A percentile compares a stretch with the other conserved stretches of the same genome.
phyloP scores from a whole-genome alignment of 53 echinoderm and acorn worm species.

The Crossaster papposus region DNA sequence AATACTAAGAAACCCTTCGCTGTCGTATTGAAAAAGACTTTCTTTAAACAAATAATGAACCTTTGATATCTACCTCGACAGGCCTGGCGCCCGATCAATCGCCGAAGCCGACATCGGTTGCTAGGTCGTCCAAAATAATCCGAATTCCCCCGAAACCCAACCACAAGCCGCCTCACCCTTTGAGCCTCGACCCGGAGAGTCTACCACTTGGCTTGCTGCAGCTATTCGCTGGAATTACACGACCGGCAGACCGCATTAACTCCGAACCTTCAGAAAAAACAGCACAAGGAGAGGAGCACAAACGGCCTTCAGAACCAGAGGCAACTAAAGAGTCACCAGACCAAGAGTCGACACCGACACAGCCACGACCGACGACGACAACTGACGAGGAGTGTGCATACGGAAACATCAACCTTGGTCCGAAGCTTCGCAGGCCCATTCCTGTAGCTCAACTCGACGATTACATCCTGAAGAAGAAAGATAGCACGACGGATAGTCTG shows the following conservation, averaged over 20 bases:
- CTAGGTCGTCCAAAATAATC: neutral
- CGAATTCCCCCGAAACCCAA: slow-evolving; percentile 21
- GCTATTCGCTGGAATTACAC: neutral
- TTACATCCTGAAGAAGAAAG: slow-evolving; percentile 47
- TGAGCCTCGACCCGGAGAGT: neutral
- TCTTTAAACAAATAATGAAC: neutral
- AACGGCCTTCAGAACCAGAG: neutral
- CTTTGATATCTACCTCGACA: neutral
- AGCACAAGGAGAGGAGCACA: neutral
- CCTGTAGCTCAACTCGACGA: slow-evolving; percentile 45
- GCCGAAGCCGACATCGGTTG: neutral
- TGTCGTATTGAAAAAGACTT: neutral
- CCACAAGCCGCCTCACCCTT: slow-evolving; percentile 29
- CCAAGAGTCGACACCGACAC: neutral
- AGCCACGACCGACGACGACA: neutral
- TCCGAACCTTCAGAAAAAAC: neutral
- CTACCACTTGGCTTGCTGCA: neutral
- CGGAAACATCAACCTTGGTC: slow-evolving; percentile 39
- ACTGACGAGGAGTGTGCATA: slow-evolving; percentile 31
- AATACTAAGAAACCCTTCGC: no score
- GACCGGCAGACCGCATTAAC: neutral
- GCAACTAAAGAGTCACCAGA: neutral
- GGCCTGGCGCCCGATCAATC: neutral
- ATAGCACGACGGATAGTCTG: slow-evolving; percentile 41
- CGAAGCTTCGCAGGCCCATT: slow-evolving; percentile 34